These are phyloP conservation scores for Rafetus swinhoei DNA, from an alignment of 2,113 vertebrate genomes.

Conservation along the genomic window DNA sequence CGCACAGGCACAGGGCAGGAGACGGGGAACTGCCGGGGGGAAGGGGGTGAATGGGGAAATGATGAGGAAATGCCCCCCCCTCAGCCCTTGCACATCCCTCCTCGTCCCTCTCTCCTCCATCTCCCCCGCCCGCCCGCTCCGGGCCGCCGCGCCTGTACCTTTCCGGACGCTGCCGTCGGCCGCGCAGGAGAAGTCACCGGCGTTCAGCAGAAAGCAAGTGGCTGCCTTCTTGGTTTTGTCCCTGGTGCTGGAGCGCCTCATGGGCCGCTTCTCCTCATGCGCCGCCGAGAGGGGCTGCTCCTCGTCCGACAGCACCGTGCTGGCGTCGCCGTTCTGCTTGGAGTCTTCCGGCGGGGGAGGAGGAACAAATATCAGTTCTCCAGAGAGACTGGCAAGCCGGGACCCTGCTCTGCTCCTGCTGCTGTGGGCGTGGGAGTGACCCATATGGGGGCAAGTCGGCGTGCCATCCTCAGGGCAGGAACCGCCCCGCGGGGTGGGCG, in stretches of 20 bases:
- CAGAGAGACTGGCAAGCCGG: background rate
- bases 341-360: slow-evolving; percentile 80
- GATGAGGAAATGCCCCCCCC: background rate
- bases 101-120: background rate
- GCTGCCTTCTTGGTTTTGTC: slow-evolving; percentile 92
- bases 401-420: background rate
- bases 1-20: fast-evolving
- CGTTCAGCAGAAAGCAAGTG: slow-evolving; percentile 91
- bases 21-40: background rate
- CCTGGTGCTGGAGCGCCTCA: slow-evolving; percentile 83
- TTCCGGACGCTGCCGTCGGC: slow-evolving; percentile 84
- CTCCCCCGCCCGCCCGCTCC: background rate
- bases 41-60: background rate
- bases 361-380: background rate
- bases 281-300: slow-evolving; percentile 86
- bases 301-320: slow-evolving; percentile 88
- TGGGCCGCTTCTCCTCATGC: slow-evolving; percentile 83
- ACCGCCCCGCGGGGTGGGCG: no score
- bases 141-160: slow-evolving; percentile 76
- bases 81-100: background rate
- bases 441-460: background rate
- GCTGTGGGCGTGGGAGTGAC: background rate
- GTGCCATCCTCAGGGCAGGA: background rate
- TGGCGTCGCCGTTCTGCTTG: slow-evolving; percentile 96
- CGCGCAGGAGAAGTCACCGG: slow-evolving; percentile 85